Conservation (phyloP, 2,797 vertebrate genomes). For the Malacoctenus gilli region DNA sequence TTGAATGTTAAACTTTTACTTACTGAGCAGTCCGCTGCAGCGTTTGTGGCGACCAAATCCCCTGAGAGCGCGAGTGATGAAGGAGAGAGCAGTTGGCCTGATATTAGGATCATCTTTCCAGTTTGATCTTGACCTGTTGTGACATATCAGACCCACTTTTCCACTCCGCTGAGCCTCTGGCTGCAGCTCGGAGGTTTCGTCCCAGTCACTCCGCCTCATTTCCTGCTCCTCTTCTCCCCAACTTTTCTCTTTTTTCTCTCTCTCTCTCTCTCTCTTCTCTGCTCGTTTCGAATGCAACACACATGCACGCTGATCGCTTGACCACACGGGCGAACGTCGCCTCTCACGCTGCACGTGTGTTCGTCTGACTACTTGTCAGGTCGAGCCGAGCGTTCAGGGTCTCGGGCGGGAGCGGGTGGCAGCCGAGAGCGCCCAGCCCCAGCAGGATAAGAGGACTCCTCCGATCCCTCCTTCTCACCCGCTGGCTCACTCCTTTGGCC, state of each 20-base stretch:
- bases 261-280: not conserved
- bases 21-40: constrained; percentile 28
- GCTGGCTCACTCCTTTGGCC: constrained; percentile 85
- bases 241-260: constrained; percentile 1
- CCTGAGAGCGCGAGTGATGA: constrained; percentile 18
- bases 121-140: constrained; percentile 71
- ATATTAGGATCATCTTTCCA: constrained; percentile 59
- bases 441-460: constrained; percentile 88
- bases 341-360: constrained; percentile 16
- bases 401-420: constrained; percentile 82
- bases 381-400: constrained; percentile 82
- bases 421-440: constrained; percentile 81
- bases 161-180: constrained; percentile 58
- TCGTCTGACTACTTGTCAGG: constrained; percentile 59
- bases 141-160: constrained; percentile 73
- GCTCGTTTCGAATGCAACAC: constrained; percentile 17
- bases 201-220: constrained; percentile 13
- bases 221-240: constrained; percentile 26
- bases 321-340: constrained; percentile 14
- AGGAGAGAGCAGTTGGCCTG: constrained; percentile 36
- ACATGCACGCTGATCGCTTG: not conserved
- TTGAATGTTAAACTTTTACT: constrained; percentile 23
- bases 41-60: constrained; percentile 23
- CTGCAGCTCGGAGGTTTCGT: constrained; percentile 39
- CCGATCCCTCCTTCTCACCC: constrained; percentile 84